Percentiles rank a stretch among this genome's conserved stretches.
phyloP scores from a whole-genome alignment of 2,888 invertebrate species.

The Spisula subtruncata region DNA sequence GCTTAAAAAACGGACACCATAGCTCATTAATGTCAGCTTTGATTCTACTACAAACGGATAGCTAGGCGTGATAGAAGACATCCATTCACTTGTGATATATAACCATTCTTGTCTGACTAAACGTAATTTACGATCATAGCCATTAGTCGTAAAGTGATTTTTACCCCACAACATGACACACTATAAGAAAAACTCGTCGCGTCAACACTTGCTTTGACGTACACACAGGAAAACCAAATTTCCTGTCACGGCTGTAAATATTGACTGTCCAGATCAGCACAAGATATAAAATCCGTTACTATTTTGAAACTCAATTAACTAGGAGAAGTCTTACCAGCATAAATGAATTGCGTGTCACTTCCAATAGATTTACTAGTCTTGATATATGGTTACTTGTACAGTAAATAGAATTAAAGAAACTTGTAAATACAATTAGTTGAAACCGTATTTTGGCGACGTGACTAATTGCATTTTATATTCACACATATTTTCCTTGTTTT shows the following conservation, averaged over 20 bases:
- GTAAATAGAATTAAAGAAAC: background rate
- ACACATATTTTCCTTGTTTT: background rate
- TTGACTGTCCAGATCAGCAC: background rate
- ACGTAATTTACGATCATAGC: background rate
- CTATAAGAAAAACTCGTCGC: background rate
- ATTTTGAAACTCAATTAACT: constrained; percentile 11
- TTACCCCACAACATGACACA: background rate
- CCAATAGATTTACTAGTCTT: background rate
- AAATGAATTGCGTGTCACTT: constrained; percentile 6
- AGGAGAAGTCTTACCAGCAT: background rate
- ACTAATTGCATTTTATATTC: background rate
- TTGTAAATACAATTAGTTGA: constrained; percentile 7
- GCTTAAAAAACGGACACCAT: no score
- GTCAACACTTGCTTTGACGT: background rate
- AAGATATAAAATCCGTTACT: background rate
- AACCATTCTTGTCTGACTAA: background rate
- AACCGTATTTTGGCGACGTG: background rate
- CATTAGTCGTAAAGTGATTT: constrained; percentile 7
- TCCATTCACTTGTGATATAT: background rate
- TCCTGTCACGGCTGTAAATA: constrained; percentile 1
- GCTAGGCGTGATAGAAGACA: background rate
- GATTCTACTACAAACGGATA: no score
- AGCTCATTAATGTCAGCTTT: no score
- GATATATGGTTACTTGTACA: background rate
- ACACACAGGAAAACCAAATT: constrained; percentile 3